Evolutionary conservation across 2,888 invertebrate genomes (phyloP).

Genomic region (Rhamnusium bicolor): DNA sequence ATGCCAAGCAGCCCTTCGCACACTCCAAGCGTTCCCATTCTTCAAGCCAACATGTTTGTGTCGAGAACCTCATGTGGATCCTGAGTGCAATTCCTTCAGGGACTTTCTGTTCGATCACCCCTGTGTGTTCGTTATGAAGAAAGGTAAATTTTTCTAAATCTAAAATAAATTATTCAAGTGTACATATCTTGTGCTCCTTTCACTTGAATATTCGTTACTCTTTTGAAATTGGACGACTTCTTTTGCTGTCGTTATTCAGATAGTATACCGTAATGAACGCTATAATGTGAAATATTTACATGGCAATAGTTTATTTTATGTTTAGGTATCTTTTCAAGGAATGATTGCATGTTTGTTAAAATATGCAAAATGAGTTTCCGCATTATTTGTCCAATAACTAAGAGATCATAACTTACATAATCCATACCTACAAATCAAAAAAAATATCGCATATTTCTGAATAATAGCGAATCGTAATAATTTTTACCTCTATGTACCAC

Average conservation of each 20-base stretch:
- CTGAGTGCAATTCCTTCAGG: constrained; percentile 93
- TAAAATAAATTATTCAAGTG: constrained; percentile 26
- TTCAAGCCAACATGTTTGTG: constrained; percentile 95
- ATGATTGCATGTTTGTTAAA: no score
- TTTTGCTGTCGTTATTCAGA: not conserved
- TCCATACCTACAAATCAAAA: no score
- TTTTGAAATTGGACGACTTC: constrained; percentile 9
- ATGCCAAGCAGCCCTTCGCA: constrained; percentile 92
- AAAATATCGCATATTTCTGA: no score
- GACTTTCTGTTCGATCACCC: constrained; percentile 96
- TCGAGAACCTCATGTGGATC: constrained; percentile 91
- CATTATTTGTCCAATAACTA: no score
- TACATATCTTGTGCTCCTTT: not conserved
- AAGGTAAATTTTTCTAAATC: constrained; percentile 77
- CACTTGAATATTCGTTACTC: constrained; percentile 1
- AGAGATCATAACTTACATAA: no score
- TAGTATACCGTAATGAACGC: not conserved
- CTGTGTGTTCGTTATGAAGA: constrained; percentile 90
- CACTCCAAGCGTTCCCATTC: constrained; percentile 92
- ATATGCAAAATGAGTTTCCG: no score
- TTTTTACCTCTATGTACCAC: no score
- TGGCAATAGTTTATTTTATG: not conserved
- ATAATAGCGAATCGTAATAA: no score
- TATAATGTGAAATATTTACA: not conserved
- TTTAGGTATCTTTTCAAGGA: not conserved